Evolutionary conservation across 2,797 vertebrate species (phyloP).

Genomic region (Oreonectes daqikongensis): DNA sequence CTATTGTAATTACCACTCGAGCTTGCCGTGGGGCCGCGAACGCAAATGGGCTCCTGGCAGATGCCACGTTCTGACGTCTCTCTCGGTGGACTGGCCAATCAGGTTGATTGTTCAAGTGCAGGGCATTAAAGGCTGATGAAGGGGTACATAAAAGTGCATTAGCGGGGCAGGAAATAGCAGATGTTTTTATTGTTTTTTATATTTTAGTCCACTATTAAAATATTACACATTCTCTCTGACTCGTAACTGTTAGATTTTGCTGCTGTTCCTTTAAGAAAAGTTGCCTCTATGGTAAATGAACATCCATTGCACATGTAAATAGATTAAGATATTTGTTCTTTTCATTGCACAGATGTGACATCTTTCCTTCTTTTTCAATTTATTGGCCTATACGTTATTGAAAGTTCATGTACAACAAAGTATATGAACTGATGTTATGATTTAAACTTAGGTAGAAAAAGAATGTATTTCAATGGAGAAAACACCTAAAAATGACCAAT

Average conservation of each 20-base stretch:
- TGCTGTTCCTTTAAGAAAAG: not conserved
- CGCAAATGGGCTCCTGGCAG: slow-evolving; percentile 62
- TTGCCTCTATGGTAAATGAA: too few species aligned
- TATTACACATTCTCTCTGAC: too few species aligned
- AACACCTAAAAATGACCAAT: too few species aligned
- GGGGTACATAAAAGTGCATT: slow-evolving; percentile 22
- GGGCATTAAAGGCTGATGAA: slow-evolving; percentile 69
- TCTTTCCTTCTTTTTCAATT: not conserved
- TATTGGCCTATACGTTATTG: not conserved
- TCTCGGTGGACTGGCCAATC: slow-evolving; percentile 65
- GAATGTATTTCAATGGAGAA: too few species aligned
- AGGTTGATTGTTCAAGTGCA: slow-evolving; percentile 68
- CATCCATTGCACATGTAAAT: not conserved
- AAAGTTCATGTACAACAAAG: too few species aligned
- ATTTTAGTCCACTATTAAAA: not conserved
- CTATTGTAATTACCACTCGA: slow-evolving; percentile 68
- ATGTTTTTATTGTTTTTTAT: not conserved
- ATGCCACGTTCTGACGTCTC: slow-evolving; percentile 58
- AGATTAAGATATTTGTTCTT: not conserved
- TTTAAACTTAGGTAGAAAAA: too few species aligned
- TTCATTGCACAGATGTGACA: not conserved
- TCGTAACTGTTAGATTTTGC: not conserved
- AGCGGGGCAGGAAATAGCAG: not conserved
- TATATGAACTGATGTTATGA: too few species aligned
- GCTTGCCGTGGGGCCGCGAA: slow-evolving; percentile 61